Evolutionary conservation across 1,140 invertebrate genomes (phyloP), one percentile per base, ranked within the genome.

Genomic region (Chlorops oryzae): DNA sequence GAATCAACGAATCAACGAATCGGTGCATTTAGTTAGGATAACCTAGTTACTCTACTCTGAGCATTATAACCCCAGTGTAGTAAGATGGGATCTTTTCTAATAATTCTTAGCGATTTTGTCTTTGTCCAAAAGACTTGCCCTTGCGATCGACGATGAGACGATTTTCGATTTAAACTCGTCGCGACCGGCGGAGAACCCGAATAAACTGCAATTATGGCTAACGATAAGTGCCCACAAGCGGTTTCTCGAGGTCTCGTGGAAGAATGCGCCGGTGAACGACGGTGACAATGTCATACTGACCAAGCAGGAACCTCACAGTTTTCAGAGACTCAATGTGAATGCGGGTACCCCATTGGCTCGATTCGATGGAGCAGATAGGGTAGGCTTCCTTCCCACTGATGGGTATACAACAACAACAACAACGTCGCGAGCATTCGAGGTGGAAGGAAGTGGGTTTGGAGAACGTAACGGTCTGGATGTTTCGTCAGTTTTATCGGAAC

Each of bases 211-310:
- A 21, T 37, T 71, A 2, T 68, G 64, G 64, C 39, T 72, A 2
- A 71, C 69, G 10, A 66, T 72, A 20, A 72, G 65, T 48, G 63
- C 69, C 12, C 62, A 59, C 17, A 63, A 62, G 37, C 52, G 65
- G 10, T 63, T 57, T 32, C 15, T 72, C n/a, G 68, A 71, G 37
- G 52, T 72, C 3, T 67, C 64, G 10, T 72, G 68, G 69, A 55
- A 49, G 21, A 59, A 71, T 59, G 65, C 67, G 1, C 64, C 65
- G 2, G 55, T 55, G 0, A 43, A 22, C 5, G 42, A 50, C 3
- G 57, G 55, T 5, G 67, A 70, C 44, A 51, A 54, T 32, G 57
- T 70, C 2, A 43, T 70, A 0, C 17, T 70, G 15, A 70, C 64
- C 3, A 37, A 25, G 0, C 49, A 68, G 24, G 63, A 64, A 51